Percentiles rank a stretch among this genome's conserved stretches.
phyloP scores from a whole-genome alignment of 2,797 vertebrate genomes.

The Eospalax fontanierii region DNA sequence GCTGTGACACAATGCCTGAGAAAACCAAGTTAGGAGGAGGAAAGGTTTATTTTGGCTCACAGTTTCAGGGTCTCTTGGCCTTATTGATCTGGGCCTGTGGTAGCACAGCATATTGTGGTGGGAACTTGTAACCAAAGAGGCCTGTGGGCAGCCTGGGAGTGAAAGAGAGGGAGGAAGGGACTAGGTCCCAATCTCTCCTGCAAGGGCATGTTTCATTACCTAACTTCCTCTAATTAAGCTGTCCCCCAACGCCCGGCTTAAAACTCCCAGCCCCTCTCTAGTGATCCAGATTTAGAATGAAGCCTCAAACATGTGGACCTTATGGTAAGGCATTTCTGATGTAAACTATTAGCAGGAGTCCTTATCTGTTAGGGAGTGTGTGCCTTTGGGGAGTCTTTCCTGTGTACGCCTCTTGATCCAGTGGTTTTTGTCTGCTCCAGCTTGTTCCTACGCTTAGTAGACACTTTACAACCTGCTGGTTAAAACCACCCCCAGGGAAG shows the following conservation, averaged over 20 bases:
- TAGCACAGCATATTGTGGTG: neutral
- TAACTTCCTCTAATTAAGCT: neutral
- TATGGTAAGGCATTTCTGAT: neutral
- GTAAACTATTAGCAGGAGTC: neutral
- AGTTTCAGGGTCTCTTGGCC: neutral
- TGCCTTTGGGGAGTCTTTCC: neutral
- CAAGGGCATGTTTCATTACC: neutral
- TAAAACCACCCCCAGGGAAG: neutral
- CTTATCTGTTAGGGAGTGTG: neutral
- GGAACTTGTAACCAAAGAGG: neutral
- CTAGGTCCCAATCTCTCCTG: neutral
- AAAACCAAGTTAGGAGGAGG: neutral
- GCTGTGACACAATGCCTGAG: neutral
- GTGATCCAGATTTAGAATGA: neutral
- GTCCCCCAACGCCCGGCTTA: neutral
- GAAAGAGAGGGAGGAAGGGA: neutral
- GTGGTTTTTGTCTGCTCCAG: neutral
- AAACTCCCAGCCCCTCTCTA: neutral
- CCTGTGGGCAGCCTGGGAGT: neutral
- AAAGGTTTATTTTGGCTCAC: neutral
- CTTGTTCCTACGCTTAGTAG: neutral
- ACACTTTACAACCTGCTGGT: neutral
- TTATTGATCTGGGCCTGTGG: neutral
- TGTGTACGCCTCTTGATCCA: neutral
- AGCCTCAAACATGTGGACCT: neutral